Evolutionary conservation across 2,797 vertebrate species (phyloP).

Genomic region (Erethizon dorsatum): DNA sequence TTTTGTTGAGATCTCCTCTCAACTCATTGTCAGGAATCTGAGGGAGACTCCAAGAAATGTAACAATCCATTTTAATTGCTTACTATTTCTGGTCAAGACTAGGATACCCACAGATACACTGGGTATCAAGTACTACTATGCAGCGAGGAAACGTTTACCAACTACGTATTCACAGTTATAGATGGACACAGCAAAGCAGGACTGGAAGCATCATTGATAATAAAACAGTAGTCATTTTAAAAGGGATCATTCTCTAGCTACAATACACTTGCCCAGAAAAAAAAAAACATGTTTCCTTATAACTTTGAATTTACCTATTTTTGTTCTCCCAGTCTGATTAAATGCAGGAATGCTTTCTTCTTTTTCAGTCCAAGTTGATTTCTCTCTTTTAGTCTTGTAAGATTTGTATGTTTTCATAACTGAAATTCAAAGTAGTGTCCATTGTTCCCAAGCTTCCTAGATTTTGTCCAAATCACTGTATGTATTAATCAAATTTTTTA

Average conservation of each 20-base stretch:
- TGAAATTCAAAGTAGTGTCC: not conserved
- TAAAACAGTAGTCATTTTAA: not conserved
- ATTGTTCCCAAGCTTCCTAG: not conserved
- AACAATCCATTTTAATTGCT: too few species aligned
- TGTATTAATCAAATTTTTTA: not conserved
- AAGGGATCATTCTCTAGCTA: not conserved
- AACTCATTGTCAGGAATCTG: too few species aligned
- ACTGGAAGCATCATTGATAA: not conserved
- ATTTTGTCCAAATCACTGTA: not conserved
- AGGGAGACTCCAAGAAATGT: too few species aligned
- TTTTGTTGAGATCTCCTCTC: too few species aligned
- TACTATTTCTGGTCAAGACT: too few species aligned
- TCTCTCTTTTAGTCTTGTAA: not conserved
- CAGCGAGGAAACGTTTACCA: not conserved
- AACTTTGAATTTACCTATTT: not conserved
- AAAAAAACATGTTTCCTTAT: not conserved
- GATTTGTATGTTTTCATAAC: not conserved
- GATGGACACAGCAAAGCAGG: not conserved
- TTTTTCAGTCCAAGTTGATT: not conserved
- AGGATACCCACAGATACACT: too few species aligned
- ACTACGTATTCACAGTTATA: not conserved
- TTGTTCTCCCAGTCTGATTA: not conserved
- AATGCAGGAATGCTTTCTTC: not conserved
- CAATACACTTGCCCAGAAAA: not conserved
- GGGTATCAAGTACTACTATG: not conserved